These are phyloP conservation scores for Machaerirhynchus nigripectus DNA, from an alignment of 2,113 vertebrate genomes.

Conservation along the genomic window DNA sequence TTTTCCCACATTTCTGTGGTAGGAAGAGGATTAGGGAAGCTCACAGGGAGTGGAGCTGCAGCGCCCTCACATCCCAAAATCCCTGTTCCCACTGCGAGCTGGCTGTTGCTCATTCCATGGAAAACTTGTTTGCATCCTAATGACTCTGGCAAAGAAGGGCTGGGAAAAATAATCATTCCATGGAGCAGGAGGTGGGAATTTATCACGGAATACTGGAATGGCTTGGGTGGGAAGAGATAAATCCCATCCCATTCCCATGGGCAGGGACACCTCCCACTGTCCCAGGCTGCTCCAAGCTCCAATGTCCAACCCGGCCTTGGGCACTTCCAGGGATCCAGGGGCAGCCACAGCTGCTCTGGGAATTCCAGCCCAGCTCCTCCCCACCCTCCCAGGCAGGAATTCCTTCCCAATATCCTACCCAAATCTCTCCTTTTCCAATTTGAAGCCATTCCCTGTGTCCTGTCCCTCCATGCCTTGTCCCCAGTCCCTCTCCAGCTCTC, in stretches of 20 bases:
- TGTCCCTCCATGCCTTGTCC: not conserved
- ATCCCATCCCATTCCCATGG: not conserved
- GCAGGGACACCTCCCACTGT: not conserved
- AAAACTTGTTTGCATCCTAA: not conserved
- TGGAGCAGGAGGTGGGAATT: not conserved
- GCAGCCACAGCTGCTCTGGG: not conserved
- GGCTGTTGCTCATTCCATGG: not conserved
- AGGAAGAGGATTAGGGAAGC: not conserved
- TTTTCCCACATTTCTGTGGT: not conserved
- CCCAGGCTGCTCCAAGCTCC: not conserved
- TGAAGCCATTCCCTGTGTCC: not conserved
- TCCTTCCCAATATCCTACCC: not conserved
- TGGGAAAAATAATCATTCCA: not conserved
- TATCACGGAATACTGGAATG: not conserved
- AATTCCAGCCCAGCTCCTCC: not conserved
- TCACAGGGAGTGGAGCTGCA: conserved; percentile 65
- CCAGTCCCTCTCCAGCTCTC: not conserved
- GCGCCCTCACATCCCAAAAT: not conserved
- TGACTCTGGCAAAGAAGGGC: not conserved
- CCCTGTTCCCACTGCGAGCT: not conserved
- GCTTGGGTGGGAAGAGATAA: not conserved
- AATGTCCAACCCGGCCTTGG: not conserved
- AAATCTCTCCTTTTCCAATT: too few species aligned
- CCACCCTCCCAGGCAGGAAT: not conserved
- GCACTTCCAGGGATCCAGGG: not conserved